phyloP scores from a whole-genome alignment of 2,113 vertebrate species.

The Epinephelus cyanopodus region DNA sequence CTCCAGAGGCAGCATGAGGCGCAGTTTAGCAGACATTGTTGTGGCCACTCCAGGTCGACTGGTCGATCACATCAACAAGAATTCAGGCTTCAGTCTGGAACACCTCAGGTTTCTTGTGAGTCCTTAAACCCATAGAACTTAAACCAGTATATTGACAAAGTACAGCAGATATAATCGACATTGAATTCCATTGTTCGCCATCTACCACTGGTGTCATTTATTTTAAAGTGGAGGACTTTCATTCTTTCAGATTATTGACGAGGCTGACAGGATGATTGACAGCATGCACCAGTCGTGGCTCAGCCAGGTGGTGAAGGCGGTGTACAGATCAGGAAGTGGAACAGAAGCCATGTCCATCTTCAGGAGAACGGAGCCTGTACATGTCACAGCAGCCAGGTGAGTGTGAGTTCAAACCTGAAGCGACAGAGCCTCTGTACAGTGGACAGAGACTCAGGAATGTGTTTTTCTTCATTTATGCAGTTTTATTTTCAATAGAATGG shows the following conservation, averaged over 20 bases:
- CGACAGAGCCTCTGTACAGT: no score
- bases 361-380: slow-evolving; percentile 79
- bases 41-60: slow-evolving; percentile 96
- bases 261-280: slow-evolving; percentile 97
- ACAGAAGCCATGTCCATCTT: slow-evolving; percentile 74
- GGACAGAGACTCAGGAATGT: neutral
- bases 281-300: slow-evolving; percentile 97
- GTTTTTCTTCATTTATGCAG: no score
- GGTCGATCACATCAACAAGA: slow-evolving; percentile 94
- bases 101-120: slow-evolving; percentile 95
- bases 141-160: neutral
- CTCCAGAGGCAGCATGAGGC: slow-evolving; percentile 77
- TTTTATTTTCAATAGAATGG: no score
- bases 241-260: slow-evolving; percentile 89
- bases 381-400: slow-evolving; percentile 90
- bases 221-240: neutral
- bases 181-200: rapidly evolving
- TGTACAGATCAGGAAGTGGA: slow-evolving; percentile 69
- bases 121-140: neutral
- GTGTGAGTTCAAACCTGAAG: neutral
- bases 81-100: slow-evolving; percentile 86
- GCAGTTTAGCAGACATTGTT: slow-evolving; percentile 92
- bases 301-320: slow-evolving; percentile 88
- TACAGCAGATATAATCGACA: neutral
- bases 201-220: neutral